Base-by-base conservation (phyloP, 1,140 invertebrate genomes). In the Theocolax elegans region DNA sequence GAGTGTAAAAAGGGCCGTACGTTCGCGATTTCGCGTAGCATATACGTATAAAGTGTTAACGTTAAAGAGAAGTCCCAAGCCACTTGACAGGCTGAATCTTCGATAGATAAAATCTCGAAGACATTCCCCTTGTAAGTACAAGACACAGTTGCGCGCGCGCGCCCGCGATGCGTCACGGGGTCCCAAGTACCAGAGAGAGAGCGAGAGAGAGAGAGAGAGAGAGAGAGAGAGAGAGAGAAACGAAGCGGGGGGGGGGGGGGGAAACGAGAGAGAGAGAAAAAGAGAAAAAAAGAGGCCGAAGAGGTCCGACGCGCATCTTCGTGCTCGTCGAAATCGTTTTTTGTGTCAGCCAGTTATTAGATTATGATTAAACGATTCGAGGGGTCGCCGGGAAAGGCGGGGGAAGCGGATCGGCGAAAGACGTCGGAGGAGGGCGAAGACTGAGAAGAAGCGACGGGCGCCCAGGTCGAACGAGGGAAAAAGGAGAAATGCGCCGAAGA, bases 261-360 rank as follows among this genome's bases (percentile, higher is more conserved):
- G 29, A 29, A 3, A 59, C 62, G 65, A 60, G 27, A 56, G 46
- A 67, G 66, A 42, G 59, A 35, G 10, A 35, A 35, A 58, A 62
- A 63, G 59, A 58, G 71, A 54, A 44, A 3, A 40, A 48, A 51
- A 15, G 13, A 42, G 76, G 75, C 83, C 80, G 78, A 81, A 75
- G 66, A 42, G 59, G 10, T 6, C 4, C 4, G 58, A 62, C 59
- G 59, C 59, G 71, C 53, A 44, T 10, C 44, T 54, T 54, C 12
- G 13, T 31, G 76, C 75, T 84, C 80, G 78, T 81, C 75, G 79
- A 78, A 75, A 80, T 83, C 81, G 77, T 85, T 85, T 84, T 84
- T 81, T 83, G 78, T 81, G 82, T 83, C 83, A 82, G 82, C 77
- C 78, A 80, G 82, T 85, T 85, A 85, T 85, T 85, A 85, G 83